These are phyloP conservation scores for Phenacoccus solenopsis DNA, from an alignment of 1,140 invertebrate genomes.

Conservation along the genomic window DNA sequence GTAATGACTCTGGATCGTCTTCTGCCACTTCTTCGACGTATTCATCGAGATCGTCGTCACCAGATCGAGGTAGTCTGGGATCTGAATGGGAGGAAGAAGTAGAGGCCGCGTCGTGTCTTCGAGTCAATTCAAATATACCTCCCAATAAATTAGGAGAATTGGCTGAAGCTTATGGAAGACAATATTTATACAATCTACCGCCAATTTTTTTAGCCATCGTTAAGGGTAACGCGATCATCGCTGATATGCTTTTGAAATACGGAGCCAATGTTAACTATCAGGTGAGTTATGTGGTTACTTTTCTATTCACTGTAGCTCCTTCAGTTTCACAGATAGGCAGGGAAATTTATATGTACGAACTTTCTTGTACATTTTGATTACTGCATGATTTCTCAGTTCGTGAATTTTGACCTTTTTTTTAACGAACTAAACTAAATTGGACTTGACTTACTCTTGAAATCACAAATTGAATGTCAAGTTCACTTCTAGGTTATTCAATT, in stretches of 20 bases:
- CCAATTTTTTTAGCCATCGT: conserved; percentile 42
- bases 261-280: conserved; percentile 39
- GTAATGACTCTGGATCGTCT: conserved; percentile 9
- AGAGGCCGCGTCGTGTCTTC: conserved; percentile 25
- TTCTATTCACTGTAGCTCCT: too few species aligned
- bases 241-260: conserved; percentile 41
- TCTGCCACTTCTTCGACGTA: conserved; percentile 25
- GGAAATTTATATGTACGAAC: too few species aligned
- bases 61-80: conserved; percentile 22
- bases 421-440: too few species aligned
- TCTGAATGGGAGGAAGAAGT: conserved; percentile 21
- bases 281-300: conserved; percentile 30
- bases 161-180: conserved; percentile 35
- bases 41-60: conserved; percentile 23
- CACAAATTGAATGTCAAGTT: too few species aligned
- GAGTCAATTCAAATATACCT: conserved; percentile 29
- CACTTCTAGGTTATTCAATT: too few species aligned
- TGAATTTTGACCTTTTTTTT: too few species aligned
- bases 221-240: conserved; percentile 37
- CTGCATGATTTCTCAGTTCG: too few species aligned
- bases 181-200: conserved; percentile 39
- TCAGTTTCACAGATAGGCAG: too few species aligned
- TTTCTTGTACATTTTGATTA: too few species aligned
- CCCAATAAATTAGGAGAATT: conserved; percentile 31
- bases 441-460: too few species aligned